Evolutionary conservation across 2,797 vertebrate genomes (phyloP), one percentile per base, ranked within the genome.

Genomic region (Serranus cabrilla): DNA sequence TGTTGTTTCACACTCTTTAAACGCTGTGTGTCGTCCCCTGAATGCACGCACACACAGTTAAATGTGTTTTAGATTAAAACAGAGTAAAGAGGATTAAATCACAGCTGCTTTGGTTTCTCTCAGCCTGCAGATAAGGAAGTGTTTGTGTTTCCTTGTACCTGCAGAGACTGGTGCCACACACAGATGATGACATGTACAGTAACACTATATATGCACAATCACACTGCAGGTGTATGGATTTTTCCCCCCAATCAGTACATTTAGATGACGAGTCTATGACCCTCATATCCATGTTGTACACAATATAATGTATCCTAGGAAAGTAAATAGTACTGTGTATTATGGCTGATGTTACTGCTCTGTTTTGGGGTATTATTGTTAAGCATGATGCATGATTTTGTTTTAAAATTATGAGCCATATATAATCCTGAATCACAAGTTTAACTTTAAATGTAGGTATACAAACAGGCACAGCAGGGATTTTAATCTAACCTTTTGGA

Each of bases 41-140:
- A 49, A 31, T 17, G 43, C 7, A 23, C 23, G 27, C 16, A 1
- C 18, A 54, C 25, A 31, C 16, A 16, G 11, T 23, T 23, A 2
- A 42, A 39, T 31, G 2, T 3, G 18, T n/a, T 52, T 50, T 14
- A 7, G 10, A 45, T 56, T 1, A 34, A 57, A 61, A 34, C 43
- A 18, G 45, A 45, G 4, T 14, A 16, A 61, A 60, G 20, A n/a
- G 49, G 72, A 68, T 61, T 76, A 64, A 13, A 49, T 58, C n/a
- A 23, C 45, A 52, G 34, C 4, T 42, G 17, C 13, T 60, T 14
- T 42, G 11, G n/a, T 42, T 39, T 75, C 27, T 43, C 1, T 47
- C 8, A 27, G 25, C 3, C 23, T 60, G 55, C 7, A 11, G 21
- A 65, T 3, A 5, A 76, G 84, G 79, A 87, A 88, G 70, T 67